phyloP scores from a whole-genome alignment of 2,113 vertebrate genomes.

The Dicaeum eximium region DNA sequence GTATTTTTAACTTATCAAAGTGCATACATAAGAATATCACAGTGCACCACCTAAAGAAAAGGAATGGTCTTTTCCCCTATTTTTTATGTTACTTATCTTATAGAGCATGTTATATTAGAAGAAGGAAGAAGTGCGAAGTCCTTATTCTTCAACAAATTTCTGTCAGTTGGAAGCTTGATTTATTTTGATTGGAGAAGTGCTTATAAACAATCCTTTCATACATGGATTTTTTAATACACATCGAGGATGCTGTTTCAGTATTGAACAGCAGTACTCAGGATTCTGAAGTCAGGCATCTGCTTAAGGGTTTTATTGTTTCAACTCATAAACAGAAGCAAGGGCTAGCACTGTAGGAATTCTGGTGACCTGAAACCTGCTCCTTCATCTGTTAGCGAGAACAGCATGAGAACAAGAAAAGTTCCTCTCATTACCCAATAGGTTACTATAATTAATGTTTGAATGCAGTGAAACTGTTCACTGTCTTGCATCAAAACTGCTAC shows the following conservation, averaged over 20 bases:
- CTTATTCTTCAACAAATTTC: neutral
- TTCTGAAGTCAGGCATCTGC: neutral
- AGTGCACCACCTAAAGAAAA: neutral
- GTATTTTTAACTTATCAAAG: neutral
- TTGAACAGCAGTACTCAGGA: neutral
- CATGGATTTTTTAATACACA: neutral
- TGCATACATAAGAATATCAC: neutral
- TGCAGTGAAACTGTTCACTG: neutral
- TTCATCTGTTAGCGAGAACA: conserved; percentile 6
- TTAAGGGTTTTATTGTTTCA: neutral
- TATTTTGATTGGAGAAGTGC: neutral
- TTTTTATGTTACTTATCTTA: neutral
- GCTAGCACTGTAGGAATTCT: neutral
- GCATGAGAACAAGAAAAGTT: neutral
- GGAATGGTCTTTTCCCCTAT: neutral
- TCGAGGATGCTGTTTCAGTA: neutral
- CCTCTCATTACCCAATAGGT: neutral
- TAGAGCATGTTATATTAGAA: neutral
- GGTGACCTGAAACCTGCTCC: neutral
- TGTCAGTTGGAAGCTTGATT: neutral
- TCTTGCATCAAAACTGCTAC: neutral
- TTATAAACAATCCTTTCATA: neutral
- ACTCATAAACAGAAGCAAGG: neutral
- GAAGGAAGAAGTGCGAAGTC: neutral
- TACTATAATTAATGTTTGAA: neutral